Evolutionary conservation across 2,113 vertebrate species (phyloP).

Genomic region (Clarias macrocephalus): DNA sequence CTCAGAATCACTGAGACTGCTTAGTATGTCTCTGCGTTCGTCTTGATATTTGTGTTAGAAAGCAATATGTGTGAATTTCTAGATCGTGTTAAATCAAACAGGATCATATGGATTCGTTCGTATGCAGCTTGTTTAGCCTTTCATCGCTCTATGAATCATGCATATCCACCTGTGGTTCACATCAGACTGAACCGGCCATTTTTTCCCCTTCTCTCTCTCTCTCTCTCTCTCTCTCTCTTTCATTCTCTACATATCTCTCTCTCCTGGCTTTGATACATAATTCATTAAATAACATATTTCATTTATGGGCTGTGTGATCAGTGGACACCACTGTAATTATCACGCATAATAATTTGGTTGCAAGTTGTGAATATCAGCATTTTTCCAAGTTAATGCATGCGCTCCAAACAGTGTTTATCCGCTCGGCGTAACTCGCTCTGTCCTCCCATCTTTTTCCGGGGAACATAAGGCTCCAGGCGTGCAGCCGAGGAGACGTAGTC

Average conservation of each 20-base stretch:
- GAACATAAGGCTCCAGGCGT: conserved; percentile 11
- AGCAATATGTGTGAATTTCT: conserved; percentile 37
- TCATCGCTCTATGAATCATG: conserved; percentile 50
- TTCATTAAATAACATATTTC: conserved; percentile 52
- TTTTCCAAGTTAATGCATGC: conserved; percentile 27
- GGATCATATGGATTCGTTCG: conserved; percentile 5
- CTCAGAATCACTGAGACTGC: not conserved
- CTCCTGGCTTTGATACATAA: conserved; percentile 70
- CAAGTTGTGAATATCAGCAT: conserved; percentile 52
- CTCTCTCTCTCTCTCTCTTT: conserved; percentile 52
- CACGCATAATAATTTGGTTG: conserved; percentile 37
- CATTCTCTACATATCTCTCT: not conserved
- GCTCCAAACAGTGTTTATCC: conserved; percentile 32
- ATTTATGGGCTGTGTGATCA: conserved; percentile 60
- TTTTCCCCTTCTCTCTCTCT: conserved; percentile 62
- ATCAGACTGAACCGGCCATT: conserved; percentile 53
- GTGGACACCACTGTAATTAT: conserved; percentile 59
- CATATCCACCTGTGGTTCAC: conserved; percentile 44
- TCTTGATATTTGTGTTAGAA: not conserved
- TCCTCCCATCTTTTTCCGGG: not conserved
- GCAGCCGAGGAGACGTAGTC: conserved; percentile 25
- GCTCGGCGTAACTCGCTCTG: not conserved
- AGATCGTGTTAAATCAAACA: conserved; percentile 21
- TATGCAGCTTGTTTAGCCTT: conserved; percentile 36
- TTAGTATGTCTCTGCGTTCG: not conserved